Conservation (phyloP, 2,113 vertebrate species). For the Trogon melanurus region DNA sequence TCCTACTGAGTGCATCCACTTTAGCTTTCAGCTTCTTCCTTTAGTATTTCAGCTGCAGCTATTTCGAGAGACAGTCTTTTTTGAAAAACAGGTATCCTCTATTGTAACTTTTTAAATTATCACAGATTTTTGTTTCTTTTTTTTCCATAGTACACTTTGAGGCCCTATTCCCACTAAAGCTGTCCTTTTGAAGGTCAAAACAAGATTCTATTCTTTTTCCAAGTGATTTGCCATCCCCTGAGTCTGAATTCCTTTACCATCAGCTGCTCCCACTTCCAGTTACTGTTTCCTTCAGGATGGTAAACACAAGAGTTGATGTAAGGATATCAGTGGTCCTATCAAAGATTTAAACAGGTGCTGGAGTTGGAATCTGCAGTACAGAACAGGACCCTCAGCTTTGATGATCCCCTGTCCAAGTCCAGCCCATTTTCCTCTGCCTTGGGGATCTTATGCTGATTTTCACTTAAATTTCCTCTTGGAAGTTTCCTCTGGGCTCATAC, state of each 20-base stretch:
- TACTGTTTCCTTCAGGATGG: not conserved
- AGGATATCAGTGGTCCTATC: not conserved
- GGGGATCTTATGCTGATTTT: not conserved
- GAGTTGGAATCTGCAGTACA: not conserved
- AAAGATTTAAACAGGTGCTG: conserved; percentile 19
- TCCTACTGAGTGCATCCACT: not conserved
- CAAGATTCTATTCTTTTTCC: not conserved
- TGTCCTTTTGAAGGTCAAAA: conserved; percentile 10
- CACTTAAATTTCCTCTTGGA: not conserved
- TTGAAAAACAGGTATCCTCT: not conserved
- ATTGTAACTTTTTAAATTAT: not conserved
- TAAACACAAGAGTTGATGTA: not conserved
- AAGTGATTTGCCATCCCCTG: not conserved
- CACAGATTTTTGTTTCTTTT: not conserved
- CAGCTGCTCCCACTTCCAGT: not conserved
- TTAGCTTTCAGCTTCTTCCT: not conserved
- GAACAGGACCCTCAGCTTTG: not conserved
- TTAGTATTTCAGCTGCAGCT: not conserved
- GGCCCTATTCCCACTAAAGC: not conserved
- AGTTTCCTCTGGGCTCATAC: not conserved
- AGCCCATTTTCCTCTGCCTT: not conserved
- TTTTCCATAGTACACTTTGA: not conserved
- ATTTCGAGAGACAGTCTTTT: not conserved
- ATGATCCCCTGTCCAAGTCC: not conserved
- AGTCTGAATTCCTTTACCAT: not conserved